phyloP scores from a whole-genome alignment of 2,797 vertebrate genomes.

The Sebastes cheni region DNA sequence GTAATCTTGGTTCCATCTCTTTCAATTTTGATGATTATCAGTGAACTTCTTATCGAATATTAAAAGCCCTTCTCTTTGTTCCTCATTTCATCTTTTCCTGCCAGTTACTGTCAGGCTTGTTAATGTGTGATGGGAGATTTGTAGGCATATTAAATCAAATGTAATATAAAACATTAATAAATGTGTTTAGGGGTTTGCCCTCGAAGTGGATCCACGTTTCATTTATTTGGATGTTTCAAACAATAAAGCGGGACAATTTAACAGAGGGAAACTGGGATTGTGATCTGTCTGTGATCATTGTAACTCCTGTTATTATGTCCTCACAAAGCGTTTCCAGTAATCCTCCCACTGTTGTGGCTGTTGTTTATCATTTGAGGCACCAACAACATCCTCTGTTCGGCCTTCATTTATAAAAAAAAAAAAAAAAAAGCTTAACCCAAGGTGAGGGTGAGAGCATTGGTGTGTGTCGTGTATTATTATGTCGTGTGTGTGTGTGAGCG shows the following conservation, averaged over 20 bases:
- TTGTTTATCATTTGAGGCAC: not conserved
- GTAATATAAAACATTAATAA: not conserved
- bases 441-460: conserved; percentile 49
- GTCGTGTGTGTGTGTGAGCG: not conserved
- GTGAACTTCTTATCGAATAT: not conserved
- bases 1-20: not conserved
- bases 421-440: conserved; percentile 4
- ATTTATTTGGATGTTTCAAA: conserved; percentile 4
- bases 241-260: conserved; percentile 1
- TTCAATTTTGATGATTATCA: not conserved
- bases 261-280: not conserved
- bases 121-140: not conserved
- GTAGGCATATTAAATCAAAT: not conserved
- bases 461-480: not conserved
- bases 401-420: conserved; percentile 15
- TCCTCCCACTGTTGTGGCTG: conserved; percentile 6
- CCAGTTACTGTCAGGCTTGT: not conserved
- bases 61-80: not conserved
- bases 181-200: not conserved
- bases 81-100: not conserved
- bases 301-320: not conserved
- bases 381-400: not conserved
- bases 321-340: conserved; percentile 33
- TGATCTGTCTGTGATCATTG: not conserved
- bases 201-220: not conserved